Percentiles rank a stretch among this genome's conserved stretches.
Evolutionary conservation across 2,888 invertebrate species (phyloP).

Genomic region (Ormyrus pomaceus): DNA sequence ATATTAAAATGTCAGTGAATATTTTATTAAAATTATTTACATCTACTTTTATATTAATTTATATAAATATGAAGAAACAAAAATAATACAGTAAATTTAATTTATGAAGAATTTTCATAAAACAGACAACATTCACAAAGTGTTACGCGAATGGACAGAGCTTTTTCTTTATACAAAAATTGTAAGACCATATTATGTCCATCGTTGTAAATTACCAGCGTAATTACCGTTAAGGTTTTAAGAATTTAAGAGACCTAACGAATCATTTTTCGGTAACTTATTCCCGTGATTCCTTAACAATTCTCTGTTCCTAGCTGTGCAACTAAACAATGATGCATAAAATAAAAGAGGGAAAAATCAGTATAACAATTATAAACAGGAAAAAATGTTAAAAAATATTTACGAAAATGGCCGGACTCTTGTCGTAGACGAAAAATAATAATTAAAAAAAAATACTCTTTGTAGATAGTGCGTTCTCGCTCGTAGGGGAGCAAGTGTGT

Average conservation of each 20-base stretch:
- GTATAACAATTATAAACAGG: constrained; percentile 51
- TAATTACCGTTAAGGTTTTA: constrained; percentile 3
- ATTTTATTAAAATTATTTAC: constrained; percentile 44
- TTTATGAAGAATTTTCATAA: constrained; percentile 24
- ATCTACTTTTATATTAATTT: constrained; percentile 34
- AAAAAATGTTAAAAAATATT: constrained; percentile 51
- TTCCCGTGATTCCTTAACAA: constrained; percentile 48
- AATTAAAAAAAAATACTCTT: constrained; percentile 56
- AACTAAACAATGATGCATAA: constrained; percentile 38
- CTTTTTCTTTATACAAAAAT: constrained; percentile 22
- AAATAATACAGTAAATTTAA: constrained; percentile 20
- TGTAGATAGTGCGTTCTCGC: constrained; percentile 64
- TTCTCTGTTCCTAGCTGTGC: constrained; percentile 53
- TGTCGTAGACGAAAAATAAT: constrained; percentile 51
- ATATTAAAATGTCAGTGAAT: constrained; percentile 19
- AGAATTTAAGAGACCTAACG: constrained; percentile 31
- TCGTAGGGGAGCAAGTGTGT: constrained; percentile 69
- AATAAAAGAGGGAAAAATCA: constrained; percentile 15
- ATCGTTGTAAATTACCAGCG: constrained; percentile 23
- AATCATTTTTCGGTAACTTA: constrained; percentile 54
- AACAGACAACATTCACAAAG: neutral
- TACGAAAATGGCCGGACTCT: constrained; percentile 51
- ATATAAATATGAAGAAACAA: constrained; percentile 6
- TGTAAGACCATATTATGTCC: constrained; percentile 14
- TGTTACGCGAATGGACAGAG: constrained; percentile 15